Base-by-base conservation (phyloP, 2,888 invertebrate species). In the Drosophila pullipes region DNA sequence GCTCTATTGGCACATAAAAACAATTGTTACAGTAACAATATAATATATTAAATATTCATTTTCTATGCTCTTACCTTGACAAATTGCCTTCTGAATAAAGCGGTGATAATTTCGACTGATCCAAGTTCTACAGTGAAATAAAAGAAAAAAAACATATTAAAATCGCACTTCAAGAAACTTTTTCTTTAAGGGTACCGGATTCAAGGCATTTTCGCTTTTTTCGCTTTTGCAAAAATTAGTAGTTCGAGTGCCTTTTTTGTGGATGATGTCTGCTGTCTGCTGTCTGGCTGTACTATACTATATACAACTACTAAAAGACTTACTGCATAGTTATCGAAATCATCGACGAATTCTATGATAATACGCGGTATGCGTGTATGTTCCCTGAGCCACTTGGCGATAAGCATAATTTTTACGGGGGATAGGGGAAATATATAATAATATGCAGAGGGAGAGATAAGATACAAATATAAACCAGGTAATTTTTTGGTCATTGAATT, bases 1-100 rank as follows among this genome's bases (percentile, higher is more conserved):
- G 97, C 97, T 93, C 97, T 97, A 91, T 5, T 61, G 52, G 69
- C 6, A 30, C 25, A 41, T 16, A 0, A n/a, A 16, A 18, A 16
- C 10, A 28, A 47, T 52, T 68, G 10, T 13, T 18, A 22, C 11
- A 35, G 25, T 3, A 41, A 33, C 11, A 33, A 11, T 33, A 11
- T 13, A 22, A 22, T 22, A 22, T 22, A 22, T 22, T 1, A n/a
- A 6, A 57, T n/a, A 25, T 13, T n/a, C 13, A 30, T n/a, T n/a
- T 1, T 5, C 1, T 5, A 16, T 11, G 39, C 11, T 67, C 66
- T 65, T 93, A 97, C 97, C 97, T 96, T 81, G 97, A 96, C 95
- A 97, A 96, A 92, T 97, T 97, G 58, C 97, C 96, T 94, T 96
- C 97, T 5, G 95, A 95, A 69, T 95, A 93, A 72, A 95, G 95